These are phyloP conservation scores for Heterochromis multidens DNA, from an alignment of 2,113 vertebrate genomes.

Conservation along the genomic window DNA sequence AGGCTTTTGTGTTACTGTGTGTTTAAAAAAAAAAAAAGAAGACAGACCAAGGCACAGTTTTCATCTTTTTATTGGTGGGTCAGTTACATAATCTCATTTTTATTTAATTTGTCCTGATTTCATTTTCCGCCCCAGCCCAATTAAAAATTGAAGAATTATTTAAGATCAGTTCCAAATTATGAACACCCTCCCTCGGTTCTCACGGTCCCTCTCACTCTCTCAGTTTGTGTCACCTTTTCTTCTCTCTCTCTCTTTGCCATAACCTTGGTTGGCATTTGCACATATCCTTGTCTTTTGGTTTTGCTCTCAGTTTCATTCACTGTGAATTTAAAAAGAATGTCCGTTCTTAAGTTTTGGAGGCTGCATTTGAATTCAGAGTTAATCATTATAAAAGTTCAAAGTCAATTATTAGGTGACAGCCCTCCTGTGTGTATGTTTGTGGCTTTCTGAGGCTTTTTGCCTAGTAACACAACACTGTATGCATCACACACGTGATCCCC, in stretches of 20 bases:
- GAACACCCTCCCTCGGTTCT: background rate
- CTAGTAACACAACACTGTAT: background rate
- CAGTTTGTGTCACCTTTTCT: background rate
- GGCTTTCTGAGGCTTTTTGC: conserved; percentile 20
- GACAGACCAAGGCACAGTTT: background rate
- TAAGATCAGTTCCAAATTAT: background rate
- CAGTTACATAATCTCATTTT: conserved; percentile 26
- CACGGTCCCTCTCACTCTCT: background rate
- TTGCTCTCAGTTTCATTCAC: background rate
- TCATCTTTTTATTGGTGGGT: background rate
- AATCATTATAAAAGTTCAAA: background rate
- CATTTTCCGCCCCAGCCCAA: conserved; percentile 10
- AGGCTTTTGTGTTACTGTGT: background rate
- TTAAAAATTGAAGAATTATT: conserved; percentile 47
- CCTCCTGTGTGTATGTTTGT: background rate
- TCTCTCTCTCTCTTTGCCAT: background rate
- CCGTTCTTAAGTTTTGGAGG: background rate
- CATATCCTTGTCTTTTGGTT: background rate
- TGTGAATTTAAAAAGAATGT: background rate
- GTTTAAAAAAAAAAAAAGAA: background rate
- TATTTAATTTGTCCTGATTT: conserved; percentile 28
- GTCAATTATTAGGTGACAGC: background rate
- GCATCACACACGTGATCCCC: background rate
- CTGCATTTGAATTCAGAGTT: background rate
- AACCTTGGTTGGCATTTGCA: background rate